These are phyloP conservation scores for Oenanthe melanoleuca DNA, from an alignment of 2,113 vertebrate species.

Conservation along the genomic window DNA sequence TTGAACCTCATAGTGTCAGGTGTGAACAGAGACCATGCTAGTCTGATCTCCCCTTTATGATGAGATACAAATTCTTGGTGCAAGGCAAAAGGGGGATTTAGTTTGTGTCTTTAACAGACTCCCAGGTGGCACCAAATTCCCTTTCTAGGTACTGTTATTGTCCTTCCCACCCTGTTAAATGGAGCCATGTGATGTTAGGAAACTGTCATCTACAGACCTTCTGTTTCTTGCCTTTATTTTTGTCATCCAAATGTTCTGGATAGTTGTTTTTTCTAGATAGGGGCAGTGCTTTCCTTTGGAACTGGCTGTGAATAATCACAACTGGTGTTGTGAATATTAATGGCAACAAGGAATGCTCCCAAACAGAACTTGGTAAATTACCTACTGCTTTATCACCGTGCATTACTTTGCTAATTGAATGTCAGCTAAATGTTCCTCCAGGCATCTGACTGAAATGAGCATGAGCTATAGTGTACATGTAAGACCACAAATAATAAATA, in stretches of 20 bases:
- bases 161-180: background rate
- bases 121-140: background rate
- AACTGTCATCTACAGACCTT: background rate
- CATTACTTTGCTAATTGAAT: conserved; percentile 1
- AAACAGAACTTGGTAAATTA: background rate
- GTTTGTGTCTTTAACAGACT: background rate
- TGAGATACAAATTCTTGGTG: background rate
- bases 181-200: background rate
- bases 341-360: background rate
- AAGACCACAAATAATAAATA: conserved; percentile 2
- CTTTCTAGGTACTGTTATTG: background rate
- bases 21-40: background rate
- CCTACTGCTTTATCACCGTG: background rate
- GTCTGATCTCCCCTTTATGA: background rate
- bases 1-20: background rate
- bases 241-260: background rate
- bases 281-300: background rate
- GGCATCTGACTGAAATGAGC: background rate
- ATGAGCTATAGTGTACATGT: background rate
- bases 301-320: background rate
- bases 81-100: background rate
- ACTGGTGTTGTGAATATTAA: background rate
- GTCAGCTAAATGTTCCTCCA: conserved; percentile 5
- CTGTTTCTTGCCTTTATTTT: background rate
- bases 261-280: background rate